Evolutionary conservation across 2,888 invertebrate species (phyloP).

Genomic region (Xanthorhoe designata): DNA sequence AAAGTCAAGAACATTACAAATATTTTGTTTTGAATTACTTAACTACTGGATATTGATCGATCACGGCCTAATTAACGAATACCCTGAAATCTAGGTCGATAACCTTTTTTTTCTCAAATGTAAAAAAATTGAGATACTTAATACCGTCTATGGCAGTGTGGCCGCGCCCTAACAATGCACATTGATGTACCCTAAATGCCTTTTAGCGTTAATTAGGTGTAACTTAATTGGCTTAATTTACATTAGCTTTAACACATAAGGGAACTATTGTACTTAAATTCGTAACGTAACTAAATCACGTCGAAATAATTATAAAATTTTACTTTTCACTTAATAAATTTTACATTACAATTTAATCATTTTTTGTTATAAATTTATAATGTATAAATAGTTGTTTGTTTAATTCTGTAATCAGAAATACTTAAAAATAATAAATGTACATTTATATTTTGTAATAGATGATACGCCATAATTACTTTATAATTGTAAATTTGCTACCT

Average conservation of each 20-base stretch:
- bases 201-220: slow-evolving; percentile 45
- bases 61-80: no score
- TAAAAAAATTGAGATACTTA: no score
- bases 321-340: not conserved
- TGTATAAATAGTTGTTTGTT: not conserved
- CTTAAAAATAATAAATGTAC: not conserved
- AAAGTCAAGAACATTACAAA: no score
- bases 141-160: slow-evolving; percentile 29
- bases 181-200: slow-evolving; percentile 50
- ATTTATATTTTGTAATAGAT: no score
- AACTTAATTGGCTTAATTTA: slow-evolving; percentile 46
- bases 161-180: slow-evolving; percentile 35
- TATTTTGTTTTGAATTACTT: no score
- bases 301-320: not conserved
- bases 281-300: slow-evolving; percentile 8
- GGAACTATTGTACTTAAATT: slow-evolving; percentile 26
- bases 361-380: not conserved
- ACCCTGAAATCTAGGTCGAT: no score
- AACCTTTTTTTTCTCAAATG: no score
- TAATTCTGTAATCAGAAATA: not conserved
- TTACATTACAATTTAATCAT: not conserved
- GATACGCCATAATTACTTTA: not conserved
- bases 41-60: no score
- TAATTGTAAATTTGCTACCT: not conserved
- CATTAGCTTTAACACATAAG: slow-evolving; percentile 38